phyloP scores from a whole-genome alignment of 92 coral and sea anemone species.

The Heliopora coerulea region DNA sequence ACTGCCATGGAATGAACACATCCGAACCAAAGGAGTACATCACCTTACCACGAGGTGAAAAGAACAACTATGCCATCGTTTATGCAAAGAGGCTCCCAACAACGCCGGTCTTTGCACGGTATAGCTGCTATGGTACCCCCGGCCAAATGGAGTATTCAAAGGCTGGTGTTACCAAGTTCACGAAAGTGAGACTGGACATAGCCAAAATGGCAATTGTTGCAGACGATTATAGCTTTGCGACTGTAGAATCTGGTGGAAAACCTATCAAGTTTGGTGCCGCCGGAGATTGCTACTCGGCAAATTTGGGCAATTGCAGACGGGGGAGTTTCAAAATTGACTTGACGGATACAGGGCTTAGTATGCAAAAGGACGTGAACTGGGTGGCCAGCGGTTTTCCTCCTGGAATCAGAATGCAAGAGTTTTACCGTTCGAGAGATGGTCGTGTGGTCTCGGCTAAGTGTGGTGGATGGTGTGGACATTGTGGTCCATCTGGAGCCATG shows the following conservation, averaged over 20 bases:
- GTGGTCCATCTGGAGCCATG: constrained; percentile 72
- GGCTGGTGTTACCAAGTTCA: constrained; percentile 79
- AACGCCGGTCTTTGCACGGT: constrained; percentile 70
- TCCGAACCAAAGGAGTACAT: constrained; percentile 74
- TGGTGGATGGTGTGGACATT: constrained; percentile 94
- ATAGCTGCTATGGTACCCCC: constrained; percentile 68
- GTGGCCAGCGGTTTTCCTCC: constrained; percentile 74
- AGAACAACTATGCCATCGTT: constrained; percentile 85
- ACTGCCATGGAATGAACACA: constrained; percentile 92
- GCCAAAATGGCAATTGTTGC: constrained; percentile 66
- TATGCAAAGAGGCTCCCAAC: constrained; percentile 70
- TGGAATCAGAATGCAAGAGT: constrained; percentile 85
- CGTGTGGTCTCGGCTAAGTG: constrained; percentile 89
- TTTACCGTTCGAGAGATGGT: constrained; percentile 77
- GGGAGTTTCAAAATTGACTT: constrained; percentile 91
- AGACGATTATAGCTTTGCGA: constrained; percentile 80
- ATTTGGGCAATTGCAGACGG: constrained; percentile 74
- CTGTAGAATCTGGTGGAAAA: constrained; percentile 66
- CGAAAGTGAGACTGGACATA: constrained; percentile 76
- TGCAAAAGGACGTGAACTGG: constrained; percentile 69
- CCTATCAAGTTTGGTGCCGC: constrained; percentile 80
- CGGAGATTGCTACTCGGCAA: constrained; percentile 98
- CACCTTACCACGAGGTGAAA: constrained; percentile 73
- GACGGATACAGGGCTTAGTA: constrained; percentile 71
- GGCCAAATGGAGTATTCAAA: constrained; percentile 45